Evolutionary conservation across 2,113 vertebrate genomes (phyloP), one percentile per base, ranked within the genome.

Genomic region (Zootoca vivipara): DNA sequence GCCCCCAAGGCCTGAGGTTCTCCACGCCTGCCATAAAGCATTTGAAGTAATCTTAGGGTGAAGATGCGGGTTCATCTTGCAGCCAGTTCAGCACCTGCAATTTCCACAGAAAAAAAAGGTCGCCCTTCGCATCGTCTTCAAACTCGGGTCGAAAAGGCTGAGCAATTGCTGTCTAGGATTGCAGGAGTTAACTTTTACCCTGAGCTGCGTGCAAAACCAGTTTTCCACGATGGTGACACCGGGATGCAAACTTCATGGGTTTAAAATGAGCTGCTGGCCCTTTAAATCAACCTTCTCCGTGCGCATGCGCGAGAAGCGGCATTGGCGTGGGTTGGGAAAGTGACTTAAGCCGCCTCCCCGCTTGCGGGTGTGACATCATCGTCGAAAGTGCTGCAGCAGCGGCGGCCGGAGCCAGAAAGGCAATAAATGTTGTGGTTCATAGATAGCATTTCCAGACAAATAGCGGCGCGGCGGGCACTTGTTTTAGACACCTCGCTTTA

Each of bases 321-420:
- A 30, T 40, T 65, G 70, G 24, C 18, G 40, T 38, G 20, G 4
- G 18, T 26, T 8, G 74, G 40, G 9, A 33, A 35, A 24, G n/a
- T 8, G 15, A 35, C 79, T 65, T 24, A 33, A 52, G 46, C 46
- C 46, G 46, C 46, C 46, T 52, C 46, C 46, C 46, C 78, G 2
- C 77, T 78, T 30, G 42, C 7, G 18, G 56, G n/a, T 65, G 85
- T 93, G 90, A 93, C 89, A 69, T 93, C 89, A 93, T 42, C 85
- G 26, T 30, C 13, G n/a, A 74, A 70, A 82, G 85, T 79, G 56
- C 88, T 80, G 78, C 91, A 33, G 56, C 88, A 73, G 78, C 91
- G 30, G 90, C 70, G 82, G 85, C 40, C 9, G 10, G 16, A 77
- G 74, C 18, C 78, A 28, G 70, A 58, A 40, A 64, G 26, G 80